These are phyloP conservation scores for Micronycteris hirsuta DNA, from an alignment of 2,113 vertebrate species.

Conservation along the genomic window DNA sequence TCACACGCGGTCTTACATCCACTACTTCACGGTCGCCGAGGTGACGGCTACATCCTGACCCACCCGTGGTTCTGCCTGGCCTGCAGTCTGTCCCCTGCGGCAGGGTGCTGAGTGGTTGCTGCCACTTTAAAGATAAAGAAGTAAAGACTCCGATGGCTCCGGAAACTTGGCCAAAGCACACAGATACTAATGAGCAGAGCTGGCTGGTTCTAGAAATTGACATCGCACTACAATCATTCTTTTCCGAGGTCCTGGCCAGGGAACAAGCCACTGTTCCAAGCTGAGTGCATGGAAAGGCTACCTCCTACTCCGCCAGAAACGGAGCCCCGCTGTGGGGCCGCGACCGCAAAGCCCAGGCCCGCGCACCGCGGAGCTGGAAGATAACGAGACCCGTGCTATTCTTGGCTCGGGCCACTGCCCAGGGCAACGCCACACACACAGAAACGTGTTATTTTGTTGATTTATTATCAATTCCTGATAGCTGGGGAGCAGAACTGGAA, in stretches of 20 bases:
- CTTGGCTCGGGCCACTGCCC: background rate
- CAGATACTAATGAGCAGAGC: background rate
- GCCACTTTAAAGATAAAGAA: slow-evolving; percentile 40
- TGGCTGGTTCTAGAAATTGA: background rate
- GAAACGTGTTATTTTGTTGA: background rate
- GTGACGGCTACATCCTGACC: background rate
- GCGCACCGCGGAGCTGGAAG: background rate
- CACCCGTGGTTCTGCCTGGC: rapidly evolving
- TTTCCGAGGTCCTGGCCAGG: background rate
- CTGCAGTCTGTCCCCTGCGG: background rate
- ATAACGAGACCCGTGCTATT: background rate
- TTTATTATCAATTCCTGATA: background rate
- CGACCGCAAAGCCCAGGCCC: no score
- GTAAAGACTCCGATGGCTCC: background rate
- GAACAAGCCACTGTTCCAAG: background rate
- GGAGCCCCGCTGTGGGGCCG: background rate
- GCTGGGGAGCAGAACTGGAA: background rate
- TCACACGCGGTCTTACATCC: rapidly evolving
- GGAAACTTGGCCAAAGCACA: background rate
- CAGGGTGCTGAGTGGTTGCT: background rate
- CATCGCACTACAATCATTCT: background rate
- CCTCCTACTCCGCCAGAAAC: background rate
- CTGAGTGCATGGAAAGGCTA: background rate
- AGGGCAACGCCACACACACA: no score
- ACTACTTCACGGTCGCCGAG: background rate